phyloP scores from a whole-genome alignment of 2,113 vertebrate species.

The Equus quagga region DNA sequence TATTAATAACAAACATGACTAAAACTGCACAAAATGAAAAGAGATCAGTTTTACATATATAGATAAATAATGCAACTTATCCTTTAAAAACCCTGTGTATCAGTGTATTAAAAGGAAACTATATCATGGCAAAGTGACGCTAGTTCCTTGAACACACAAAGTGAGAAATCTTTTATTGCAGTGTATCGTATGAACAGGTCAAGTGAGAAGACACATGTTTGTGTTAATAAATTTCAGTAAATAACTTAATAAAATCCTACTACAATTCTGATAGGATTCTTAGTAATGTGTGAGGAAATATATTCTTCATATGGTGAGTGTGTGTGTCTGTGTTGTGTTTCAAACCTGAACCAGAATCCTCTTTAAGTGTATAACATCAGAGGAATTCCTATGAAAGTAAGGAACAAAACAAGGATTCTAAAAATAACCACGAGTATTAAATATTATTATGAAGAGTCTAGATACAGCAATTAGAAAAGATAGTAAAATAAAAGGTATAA shows the following conservation, averaged over 20 bases:
- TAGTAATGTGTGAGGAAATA: constrained; percentile 9
- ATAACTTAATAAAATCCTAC: not conserved
- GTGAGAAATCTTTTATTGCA: not conserved
- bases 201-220: not conserved
- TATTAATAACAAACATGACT: not conserved
- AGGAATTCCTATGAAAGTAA: constrained; percentile 23
- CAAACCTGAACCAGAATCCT: not conserved
- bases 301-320: not conserved
- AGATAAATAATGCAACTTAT: not conserved
- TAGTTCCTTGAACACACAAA: not conserved
- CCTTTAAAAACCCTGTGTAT: not conserved
- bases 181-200: not conserved
- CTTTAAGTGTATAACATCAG: not conserved
- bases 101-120: not conserved
- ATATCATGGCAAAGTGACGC: not conserved
- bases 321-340: not conserved
- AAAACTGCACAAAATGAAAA: constrained; percentile 15
- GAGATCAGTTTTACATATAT: not conserved
- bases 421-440: not conserved
- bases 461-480: not conserved
- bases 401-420: not conserved
- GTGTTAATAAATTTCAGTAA: not conserved
- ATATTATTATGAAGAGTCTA: not conserved
- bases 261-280: not conserved
- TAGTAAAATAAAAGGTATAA: not conserved